Evolutionary conservation across 1,140 invertebrate species (phyloP).

Genomic region (Ridgeia piscesae): DNA sequence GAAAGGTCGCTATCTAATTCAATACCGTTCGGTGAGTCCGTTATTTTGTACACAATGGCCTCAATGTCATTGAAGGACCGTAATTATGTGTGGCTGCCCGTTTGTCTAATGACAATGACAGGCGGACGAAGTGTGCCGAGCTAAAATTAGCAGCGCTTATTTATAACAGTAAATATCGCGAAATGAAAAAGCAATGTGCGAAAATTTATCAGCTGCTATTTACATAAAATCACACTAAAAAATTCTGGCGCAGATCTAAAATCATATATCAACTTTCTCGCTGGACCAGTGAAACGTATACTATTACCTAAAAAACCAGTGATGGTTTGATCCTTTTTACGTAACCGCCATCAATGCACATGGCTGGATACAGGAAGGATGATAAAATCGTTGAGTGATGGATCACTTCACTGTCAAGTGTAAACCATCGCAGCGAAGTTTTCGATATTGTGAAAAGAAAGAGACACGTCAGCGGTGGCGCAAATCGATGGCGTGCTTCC

Average conservation of each 20-base stretch:
- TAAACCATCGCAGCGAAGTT: not conserved
- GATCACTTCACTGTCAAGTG: not conserved
- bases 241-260: no score
- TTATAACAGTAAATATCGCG: no score
- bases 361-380: not conserved
- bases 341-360: not conserved
- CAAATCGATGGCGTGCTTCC: not conserved
- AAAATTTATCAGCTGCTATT: no score
- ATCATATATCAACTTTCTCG: no score
- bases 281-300: no score
- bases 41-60: not conserved
- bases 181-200: no score
- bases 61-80: not conserved
- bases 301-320: not conserved
- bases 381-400: not conserved
- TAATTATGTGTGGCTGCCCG: not conserved
- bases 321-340: not conserved
- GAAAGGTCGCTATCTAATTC: not conserved
- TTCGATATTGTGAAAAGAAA: not conserved
- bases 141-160: not conserved
- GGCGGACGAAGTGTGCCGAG: not conserved
- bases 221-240: no score
- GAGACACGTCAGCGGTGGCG: not conserved
- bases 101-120: not conserved
- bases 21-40: not conserved